Percentiles rank a stretch among this genome's conserved stretches.
These are phyloP conservation scores for Nomada flava DNA, from an alignment of 2,888 invertebrate species.

Conservation along the genomic window DNA sequence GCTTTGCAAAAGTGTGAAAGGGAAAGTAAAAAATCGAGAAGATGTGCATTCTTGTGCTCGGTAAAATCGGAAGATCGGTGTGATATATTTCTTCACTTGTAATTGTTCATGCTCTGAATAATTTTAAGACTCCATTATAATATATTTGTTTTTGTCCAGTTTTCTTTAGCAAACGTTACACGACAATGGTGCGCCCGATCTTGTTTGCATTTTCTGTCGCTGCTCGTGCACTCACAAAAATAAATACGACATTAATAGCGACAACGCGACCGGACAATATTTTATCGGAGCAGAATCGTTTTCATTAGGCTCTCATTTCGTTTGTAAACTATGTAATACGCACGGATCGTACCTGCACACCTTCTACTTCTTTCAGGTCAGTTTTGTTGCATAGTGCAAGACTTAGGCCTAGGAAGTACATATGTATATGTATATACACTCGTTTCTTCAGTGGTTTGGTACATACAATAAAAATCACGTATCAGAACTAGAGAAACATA, in stretches of 20 bases:
- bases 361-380: slow-evolving; percentile 46
- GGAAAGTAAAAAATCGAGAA: slow-evolving; percentile 3
- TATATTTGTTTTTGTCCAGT: no score
- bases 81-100: not conserved
- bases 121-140: not conserved
- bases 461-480: slow-evolving; percentile 24
- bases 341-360: slow-evolving; percentile 6
- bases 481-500: slow-evolving; percentile 13
- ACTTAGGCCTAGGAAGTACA: slow-evolving; percentile 51
- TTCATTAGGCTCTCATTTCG: slow-evolving; percentile 55
- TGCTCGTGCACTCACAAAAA: slow-evolving; percentile 17
- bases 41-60: not conserved
- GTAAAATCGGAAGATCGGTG: not conserved
- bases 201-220: slow-evolving; percentile 47
- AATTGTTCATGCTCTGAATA: not conserved
- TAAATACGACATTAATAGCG: slow-evolving; percentile 26
- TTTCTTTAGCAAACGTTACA: not conserved
- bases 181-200: not conserved
- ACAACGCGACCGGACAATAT: slow-evolving; percentile 23
- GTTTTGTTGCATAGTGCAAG: slow-evolving; percentile 50
- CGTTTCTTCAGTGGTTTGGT: not conserved
- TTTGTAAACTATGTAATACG: slow-evolving; percentile 34
- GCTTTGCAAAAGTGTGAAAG: slow-evolving; percentile 6
- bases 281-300: slow-evolving; percentile 37
- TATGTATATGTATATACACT: slow-evolving; percentile 9